A percentile compares a stretch with the other conserved stretches of the same genome.
These are phyloP conservation scores for Eucidaris tribuloides DNA, from an alignment of 35 echinoderm and acorn worm genomes.

Conservation along the genomic window DNA sequence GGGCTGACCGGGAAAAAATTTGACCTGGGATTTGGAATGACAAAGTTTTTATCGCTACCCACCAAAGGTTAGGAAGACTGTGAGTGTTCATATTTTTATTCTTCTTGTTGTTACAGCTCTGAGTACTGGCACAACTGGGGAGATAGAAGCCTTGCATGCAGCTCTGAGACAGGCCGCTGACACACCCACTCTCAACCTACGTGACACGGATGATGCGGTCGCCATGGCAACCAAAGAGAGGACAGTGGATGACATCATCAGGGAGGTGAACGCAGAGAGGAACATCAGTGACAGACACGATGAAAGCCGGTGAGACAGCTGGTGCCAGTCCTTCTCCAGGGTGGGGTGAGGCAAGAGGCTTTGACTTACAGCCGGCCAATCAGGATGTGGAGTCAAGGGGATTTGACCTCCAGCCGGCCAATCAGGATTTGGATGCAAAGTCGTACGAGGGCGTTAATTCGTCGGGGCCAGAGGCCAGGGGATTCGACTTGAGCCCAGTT, in stretches of 20 bases:
- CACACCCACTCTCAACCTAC: slow-evolving; percentile 70
- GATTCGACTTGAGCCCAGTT: slow-evolving; percentile 79
- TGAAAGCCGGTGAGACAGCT: background rate
- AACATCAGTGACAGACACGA: background rate
- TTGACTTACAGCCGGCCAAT: slow-evolving; percentile 41
- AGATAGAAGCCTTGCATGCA: slow-evolving; percentile 90
- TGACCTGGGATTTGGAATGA: no score
- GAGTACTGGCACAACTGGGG: slow-evolving; percentile 64
- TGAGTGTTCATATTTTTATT: background rate
- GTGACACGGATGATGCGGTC: background rate
- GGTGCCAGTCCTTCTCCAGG: background rate
- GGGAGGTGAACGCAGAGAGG: slow-evolving; percentile 69
- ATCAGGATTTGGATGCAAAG: no score
- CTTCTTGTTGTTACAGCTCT: background rate
- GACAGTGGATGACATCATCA: slow-evolving; percentile 78
- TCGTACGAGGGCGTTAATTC: slow-evolving; percentile 17
- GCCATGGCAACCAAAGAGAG: slow-evolving; percentile 14
- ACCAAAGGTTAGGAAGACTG: no score
- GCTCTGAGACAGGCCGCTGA: slow-evolving; percentile 70
- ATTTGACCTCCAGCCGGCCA: slow-evolving; percentile 14
- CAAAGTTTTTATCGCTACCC: no score
- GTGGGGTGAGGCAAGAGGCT: slow-evolving; percentile 1
- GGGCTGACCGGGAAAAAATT: no score
- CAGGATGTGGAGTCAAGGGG: background rate
- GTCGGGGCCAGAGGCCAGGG: slow-evolving; percentile 29